Base-by-base conservation (phyloP, 2,888 invertebrate genomes). In the Noctua fimbriata region DNA sequence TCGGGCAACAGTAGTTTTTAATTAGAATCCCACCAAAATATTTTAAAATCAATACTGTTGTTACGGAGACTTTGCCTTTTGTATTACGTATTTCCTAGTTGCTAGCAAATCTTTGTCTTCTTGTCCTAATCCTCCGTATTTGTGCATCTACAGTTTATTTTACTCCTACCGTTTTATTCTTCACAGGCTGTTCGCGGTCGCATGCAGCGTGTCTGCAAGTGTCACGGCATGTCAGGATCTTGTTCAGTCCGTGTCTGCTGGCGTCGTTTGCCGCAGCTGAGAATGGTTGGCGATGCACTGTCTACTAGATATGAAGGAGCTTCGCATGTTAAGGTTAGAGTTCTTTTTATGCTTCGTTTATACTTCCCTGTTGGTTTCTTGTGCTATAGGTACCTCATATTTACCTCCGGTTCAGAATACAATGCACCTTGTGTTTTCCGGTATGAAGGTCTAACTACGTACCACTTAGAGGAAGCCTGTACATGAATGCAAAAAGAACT, bases 191-290 rank as follows among this genome's bases (percentile, higher is more conserved):
- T 98, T 49, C 97, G 98, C 76, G 97, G 98, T 41, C 97, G 98
- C 82, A 98, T 99, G 98, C 98, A 98, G 92, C 97, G 98, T 66
- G 98, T 98, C 36, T 99, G 99, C 97, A 99, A 99, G 94, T 99
- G 99, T 91, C 99, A 99, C 94, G 99, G 99, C 44, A 99, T 99
- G 97, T 99, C 99, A 0, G 99, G 99, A 0, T 99, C 99, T 6
- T 99, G 99, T 95, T 98, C 98, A 66, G 98, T 99, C 86, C 97
- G 98, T 71, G 98, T 99, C 14, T 99, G 99, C 94, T 99, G 99
- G 99, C 97, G 98, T 87, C 98, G 98, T 82, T 96, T 99, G 90
- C 98, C 98, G 9, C 97, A 98, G 65, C 98, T 99, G 91, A 96
- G 98, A 49, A 94, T 97, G 83, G 98, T 99, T 10, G 99, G 98